phyloP scores from a whole-genome alignment of 2,888 invertebrate genomes.

The Pachymerium ferrugineum region DNA sequence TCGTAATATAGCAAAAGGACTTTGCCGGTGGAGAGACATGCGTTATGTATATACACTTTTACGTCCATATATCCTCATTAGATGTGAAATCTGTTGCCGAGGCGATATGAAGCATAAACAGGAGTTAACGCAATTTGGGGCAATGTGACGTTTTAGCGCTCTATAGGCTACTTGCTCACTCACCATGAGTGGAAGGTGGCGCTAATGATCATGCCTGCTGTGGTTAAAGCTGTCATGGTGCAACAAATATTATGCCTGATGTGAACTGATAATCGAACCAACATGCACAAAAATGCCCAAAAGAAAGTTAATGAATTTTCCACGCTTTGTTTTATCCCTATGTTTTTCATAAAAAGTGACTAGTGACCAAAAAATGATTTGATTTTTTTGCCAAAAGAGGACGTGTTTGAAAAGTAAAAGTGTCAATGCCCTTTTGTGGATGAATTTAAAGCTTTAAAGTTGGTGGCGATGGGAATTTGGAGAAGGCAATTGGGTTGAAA shows the following conservation, averaged over 20 bases:
- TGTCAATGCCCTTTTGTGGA: no score
- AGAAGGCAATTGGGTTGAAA: not conserved
- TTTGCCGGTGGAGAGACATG: not conserved
- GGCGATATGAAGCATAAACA: constrained; percentile 33
- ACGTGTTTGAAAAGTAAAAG: no score
- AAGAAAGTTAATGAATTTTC: no score
- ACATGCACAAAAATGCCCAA: not conserved
- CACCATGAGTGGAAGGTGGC: constrained; percentile 11
- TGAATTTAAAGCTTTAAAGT: no score
- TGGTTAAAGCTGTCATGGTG: constrained; percentile 15
- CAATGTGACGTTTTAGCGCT: constrained; percentile 31
- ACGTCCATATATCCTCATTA: constrained; percentile 31
- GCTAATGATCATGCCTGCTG: constrained; percentile 17
- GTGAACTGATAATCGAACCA: not conserved
- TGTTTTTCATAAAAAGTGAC: no score
- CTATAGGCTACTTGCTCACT: constrained; percentile 22
- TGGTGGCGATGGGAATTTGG: no score
- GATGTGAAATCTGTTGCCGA: constrained; percentile 31
- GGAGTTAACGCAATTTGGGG: constrained; percentile 32
- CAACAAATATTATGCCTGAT: constrained; percentile 19
- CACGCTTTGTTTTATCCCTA: no score
- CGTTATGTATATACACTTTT: constrained; percentile 6
- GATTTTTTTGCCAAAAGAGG: no score
- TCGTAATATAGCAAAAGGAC: constrained; percentile 17
- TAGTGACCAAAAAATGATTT: no score